Conservation (phyloP, 2,797 vertebrate species). For the Agapornis canus region DNA sequence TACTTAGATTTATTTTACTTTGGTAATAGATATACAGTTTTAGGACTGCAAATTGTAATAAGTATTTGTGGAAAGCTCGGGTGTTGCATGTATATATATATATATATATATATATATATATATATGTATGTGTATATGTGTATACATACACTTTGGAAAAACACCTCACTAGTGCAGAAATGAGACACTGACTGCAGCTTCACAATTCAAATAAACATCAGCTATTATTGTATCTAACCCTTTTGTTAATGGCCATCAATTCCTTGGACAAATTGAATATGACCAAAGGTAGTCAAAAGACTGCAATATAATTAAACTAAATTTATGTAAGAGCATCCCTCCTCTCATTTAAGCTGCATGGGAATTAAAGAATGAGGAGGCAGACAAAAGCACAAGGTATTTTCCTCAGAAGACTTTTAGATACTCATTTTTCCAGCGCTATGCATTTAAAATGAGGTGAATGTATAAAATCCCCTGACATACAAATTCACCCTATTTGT, state of each 20-base stretch:
- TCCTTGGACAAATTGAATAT: background rate
- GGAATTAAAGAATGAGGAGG: background rate
- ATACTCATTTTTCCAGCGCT: background rate
- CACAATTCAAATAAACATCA: background rate
- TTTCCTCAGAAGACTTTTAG: background rate
- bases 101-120: too few species aligned
- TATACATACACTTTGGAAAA: background rate
- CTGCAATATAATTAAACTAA: background rate
- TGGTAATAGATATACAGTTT: background rate
- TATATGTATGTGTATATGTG: too few species aligned
- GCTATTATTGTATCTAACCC: background rate
- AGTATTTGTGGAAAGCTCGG: background rate
- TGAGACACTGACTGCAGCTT: background rate
- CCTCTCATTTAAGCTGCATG: background rate
- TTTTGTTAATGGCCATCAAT: background rate
- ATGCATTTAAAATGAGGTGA: slow-evolving; percentile 21
- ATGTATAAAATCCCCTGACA: background rate
- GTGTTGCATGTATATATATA: background rate
- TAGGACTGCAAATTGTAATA: background rate
- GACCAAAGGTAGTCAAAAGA: background rate
- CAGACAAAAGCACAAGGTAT: background rate
- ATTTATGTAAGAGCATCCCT: background rate
- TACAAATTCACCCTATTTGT: slow-evolving; percentile 10
- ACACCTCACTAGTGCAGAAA: background rate
- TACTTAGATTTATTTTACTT: background rate